Evolutionary conservation across 2,797 vertebrate genomes (phyloP).

Genomic region (Pelochelys cantorii): DNA sequence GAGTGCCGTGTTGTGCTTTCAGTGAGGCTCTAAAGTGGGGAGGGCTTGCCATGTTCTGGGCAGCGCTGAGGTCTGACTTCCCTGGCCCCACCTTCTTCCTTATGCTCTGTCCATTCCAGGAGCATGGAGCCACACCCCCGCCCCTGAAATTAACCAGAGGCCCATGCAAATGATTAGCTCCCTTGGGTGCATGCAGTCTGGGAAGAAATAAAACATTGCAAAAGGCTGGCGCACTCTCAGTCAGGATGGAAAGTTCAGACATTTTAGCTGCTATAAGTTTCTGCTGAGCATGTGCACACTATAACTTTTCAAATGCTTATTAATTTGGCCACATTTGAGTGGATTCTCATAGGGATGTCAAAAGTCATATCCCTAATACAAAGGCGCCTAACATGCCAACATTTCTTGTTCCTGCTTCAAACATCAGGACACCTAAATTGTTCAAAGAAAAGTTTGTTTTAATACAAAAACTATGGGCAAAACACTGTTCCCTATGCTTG

Average conservation of each 20-base stretch:
- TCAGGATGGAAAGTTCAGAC: neutral
- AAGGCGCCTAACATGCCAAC: neutral
- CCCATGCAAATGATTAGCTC: too few relatives aligned
- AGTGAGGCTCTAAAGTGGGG: too few relatives aligned
- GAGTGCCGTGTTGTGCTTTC: too few relatives aligned
- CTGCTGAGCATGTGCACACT: neutral
- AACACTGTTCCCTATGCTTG: neutral
- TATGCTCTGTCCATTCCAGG: too few relatives aligned
- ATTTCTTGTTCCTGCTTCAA: slow-evolving; percentile 18
- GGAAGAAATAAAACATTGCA: neutral
- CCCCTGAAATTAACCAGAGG: too few relatives aligned
- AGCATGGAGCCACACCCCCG: too few relatives aligned
- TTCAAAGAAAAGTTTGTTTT: slow-evolving; percentile 23
- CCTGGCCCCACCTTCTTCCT: too few relatives aligned
- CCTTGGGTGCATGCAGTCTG: neutral
- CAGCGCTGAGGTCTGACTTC: too few relatives aligned
- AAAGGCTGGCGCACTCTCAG: neutral
- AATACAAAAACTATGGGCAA: neutral
- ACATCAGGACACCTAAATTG: neutral
- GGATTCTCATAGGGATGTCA: neutral
- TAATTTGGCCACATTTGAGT: neutral
- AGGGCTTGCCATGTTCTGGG: too few relatives aligned
- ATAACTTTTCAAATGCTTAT: neutral
- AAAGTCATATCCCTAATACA: neutral
- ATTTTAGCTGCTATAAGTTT: rapidly evolving